Percentiles rank a stretch among this genome's conserved stretches.
These are phyloP conservation scores for Hemiscyllium ocellatum DNA, from an alignment of 2,113 vertebrate genomes.

Conservation along the genomic window DNA sequence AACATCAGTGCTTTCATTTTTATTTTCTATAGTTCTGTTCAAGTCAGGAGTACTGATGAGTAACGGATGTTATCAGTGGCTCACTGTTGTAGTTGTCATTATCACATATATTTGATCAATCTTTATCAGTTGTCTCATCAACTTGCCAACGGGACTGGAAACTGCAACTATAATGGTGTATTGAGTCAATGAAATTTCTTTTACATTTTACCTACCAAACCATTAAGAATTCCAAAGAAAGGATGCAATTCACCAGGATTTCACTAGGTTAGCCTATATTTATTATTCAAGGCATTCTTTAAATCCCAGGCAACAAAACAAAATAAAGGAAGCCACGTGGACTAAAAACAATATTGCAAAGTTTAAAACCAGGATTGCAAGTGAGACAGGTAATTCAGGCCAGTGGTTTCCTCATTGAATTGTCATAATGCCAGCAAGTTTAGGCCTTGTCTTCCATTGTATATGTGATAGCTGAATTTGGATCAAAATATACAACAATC, in stretches of 20 bases:
- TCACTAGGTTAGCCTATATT: not conserved
- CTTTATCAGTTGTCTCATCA: not conserved
- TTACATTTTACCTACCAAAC: not conserved
- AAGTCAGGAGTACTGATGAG: not conserved
- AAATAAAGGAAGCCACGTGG: not conserved
- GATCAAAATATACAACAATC: not conserved
- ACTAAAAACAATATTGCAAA: not conserved
- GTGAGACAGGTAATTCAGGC: not conserved
- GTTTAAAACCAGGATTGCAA: not conserved
- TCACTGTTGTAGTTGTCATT: not conserved
- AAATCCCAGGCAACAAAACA: not conserved
- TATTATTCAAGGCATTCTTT: not conserved
- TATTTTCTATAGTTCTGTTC: not conserved
- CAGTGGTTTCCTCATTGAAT: not conserved
- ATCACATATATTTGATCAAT: not conserved
- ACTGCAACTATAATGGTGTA: conserved; percentile 48
- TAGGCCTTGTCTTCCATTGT: not conserved
- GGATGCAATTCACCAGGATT: not conserved
- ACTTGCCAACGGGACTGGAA: not conserved
- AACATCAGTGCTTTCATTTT: not conserved
- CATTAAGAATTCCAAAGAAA: not conserved
- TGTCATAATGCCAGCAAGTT: not conserved
- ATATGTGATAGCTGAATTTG: not conserved
- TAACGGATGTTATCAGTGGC: not conserved
- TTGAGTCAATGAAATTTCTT: conserved; percentile 52